phyloP scores from a whole-genome alignment of 2,888 invertebrate genomes.

The Anthophora plumipes region DNA sequence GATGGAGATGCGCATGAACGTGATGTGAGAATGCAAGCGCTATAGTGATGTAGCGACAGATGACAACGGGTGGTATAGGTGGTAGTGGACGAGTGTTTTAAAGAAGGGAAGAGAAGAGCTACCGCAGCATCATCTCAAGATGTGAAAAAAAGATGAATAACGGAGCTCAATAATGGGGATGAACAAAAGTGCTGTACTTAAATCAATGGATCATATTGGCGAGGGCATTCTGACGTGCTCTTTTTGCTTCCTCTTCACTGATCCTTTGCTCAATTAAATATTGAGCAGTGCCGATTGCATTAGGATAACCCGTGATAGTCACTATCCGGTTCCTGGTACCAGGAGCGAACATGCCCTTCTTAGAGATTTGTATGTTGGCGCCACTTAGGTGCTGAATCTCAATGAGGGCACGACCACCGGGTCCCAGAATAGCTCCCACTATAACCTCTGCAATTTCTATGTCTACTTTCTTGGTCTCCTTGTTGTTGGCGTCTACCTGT shows the following conservation, averaged over 20 bases:
- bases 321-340: slow-evolving; percentile 99
- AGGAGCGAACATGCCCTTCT: slow-evolving; percentile 98
- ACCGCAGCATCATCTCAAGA: slow-evolving; percentile 67
- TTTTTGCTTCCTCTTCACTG: slow-evolving; percentile 97
- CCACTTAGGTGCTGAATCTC: slow-evolving; percentile 99
- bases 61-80: slow-evolving; percentile 77
- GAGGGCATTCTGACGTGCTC: slow-evolving; percentile 95
- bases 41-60: slow-evolving; percentile 81
- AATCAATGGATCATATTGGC: slow-evolving; percentile 90
- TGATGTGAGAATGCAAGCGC: slow-evolving; percentile 82
- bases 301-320: slow-evolving; percentile 95
- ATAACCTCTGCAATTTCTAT: slow-evolving; percentile 97
- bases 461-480: slow-evolving; percentile 94
- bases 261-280: slow-evolving; percentile 98
- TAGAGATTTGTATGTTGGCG: slow-evolving; percentile 99
- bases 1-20: slow-evolving; percentile 81
- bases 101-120: slow-evolving; percentile 65
- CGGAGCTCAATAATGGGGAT: slow-evolving; percentile 76
- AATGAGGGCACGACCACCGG: slow-evolving; percentile 97
- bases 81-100: slow-evolving; percentile 63
- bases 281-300: slow-evolving; percentile 96
- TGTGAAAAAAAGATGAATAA: slow-evolving; percentile 72
- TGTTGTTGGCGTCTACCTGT: slow-evolving; percentile 90
- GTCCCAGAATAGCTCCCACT: slow-evolving; percentile 98
- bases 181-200: slow-evolving; percentile 74